phyloP scores from a whole-genome alignment of 2,797 vertebrate species.

The Clarias fuscus region DNA sequence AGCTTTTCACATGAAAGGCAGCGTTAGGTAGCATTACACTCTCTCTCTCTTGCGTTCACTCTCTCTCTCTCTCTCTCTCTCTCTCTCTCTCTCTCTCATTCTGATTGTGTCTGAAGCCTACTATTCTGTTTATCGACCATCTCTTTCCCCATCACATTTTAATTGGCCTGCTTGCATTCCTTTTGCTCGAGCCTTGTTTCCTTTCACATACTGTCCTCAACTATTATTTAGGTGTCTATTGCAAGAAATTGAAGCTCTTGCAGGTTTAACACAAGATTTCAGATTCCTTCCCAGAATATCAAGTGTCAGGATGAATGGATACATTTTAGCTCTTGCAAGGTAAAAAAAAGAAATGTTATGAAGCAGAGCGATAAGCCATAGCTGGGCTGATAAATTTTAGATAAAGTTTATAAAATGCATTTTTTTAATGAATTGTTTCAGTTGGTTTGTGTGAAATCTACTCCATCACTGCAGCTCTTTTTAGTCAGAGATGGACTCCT shows the following conservation, averaged over 20 bases:
- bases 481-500: neutral
- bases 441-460: neutral
- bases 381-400: neutral
- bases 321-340: neutral
- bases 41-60: conserved; percentile 27
- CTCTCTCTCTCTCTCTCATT: conserved; percentile 55
- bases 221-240: conserved; percentile 35
- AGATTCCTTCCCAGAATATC: neutral
- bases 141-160: conserved; percentile 59
- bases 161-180: conserved; percentile 55
- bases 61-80: conserved; percentile 47
- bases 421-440: neutral
- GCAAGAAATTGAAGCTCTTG: neutral
- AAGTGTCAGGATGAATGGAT: neutral
- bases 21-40: conserved; percentile 67
- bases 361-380: neutral
- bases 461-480: neutral
- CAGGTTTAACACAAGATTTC: neutral
- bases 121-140: conserved; percentile 69
- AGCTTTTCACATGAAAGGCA: conserved; percentile 66
- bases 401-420: neutral
- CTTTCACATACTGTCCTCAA: conserved; percentile 39
- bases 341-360: neutral
- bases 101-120: conserved; percentile 67
- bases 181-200: conserved; percentile 37